phyloP scores from a whole-genome alignment of 2,113 vertebrate genomes.

The Numida meleagris region DNA sequence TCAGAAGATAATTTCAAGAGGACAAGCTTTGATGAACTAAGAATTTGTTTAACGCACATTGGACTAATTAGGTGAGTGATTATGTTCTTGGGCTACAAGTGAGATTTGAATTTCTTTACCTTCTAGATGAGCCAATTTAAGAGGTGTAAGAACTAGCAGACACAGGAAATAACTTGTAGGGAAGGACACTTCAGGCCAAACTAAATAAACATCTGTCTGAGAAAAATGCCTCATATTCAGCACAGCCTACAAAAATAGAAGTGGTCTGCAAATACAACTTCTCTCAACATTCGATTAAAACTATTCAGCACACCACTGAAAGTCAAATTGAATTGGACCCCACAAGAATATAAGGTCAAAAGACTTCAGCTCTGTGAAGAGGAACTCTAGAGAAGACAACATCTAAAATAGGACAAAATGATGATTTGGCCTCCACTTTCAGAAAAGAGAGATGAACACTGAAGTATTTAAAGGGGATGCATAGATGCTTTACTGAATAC shows the following conservation, averaged over 20 bases:
- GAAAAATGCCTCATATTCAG: not conserved
- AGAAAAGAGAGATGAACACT: not conserved
- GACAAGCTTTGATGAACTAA: not conserved
- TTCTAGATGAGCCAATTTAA: not conserved
- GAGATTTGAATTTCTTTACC: not conserved
- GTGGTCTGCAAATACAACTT: not conserved
- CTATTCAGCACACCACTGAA: not conserved
- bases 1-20: not conserved
- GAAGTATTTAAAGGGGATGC: not conserved
- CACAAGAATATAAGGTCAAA: not conserved
- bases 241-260: not conserved
- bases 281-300: not conserved
- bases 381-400: not conserved
- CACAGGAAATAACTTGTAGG: constrained; percentile 2
- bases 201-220: not conserved
- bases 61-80: not conserved
- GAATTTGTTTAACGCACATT: not conserved
- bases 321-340: not conserved
- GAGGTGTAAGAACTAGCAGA: constrained; percentile 11
- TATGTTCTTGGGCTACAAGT: not conserved
- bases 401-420: not conserved
- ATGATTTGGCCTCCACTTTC: not conserved
- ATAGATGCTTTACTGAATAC: not conserved
- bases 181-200: not conserved
- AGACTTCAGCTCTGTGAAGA: not conserved